Evolutionary conservation across 1,140 invertebrate species (phyloP).

Genomic region (Drosophila eugracilis): DNA sequence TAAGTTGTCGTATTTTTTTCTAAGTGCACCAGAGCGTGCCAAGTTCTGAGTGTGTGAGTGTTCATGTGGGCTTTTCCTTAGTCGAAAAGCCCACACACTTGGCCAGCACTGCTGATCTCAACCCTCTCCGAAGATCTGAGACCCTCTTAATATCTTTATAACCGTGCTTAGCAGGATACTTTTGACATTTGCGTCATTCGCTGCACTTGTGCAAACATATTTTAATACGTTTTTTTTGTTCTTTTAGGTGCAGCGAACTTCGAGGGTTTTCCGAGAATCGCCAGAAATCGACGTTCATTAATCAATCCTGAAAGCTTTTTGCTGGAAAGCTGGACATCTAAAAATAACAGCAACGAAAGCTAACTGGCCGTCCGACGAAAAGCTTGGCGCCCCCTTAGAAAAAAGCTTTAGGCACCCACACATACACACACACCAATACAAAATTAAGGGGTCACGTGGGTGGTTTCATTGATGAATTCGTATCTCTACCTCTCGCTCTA

Average conservation of each 20-base stretch:
- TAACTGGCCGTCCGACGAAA: constrained; percentile 20
- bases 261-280: constrained; percentile 25
- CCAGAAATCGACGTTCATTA: neutral
- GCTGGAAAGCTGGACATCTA: constrained; percentile 36
- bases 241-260: neutral
- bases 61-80: constrained; percentile 44
- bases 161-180: neutral
- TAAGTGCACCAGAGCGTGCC: constrained; percentile 1
- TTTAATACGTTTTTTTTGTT: neutral
- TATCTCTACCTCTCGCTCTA: constrained; percentile 14
- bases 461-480: constrained; percentile 83
- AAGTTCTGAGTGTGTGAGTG: constrained; percentile 15
- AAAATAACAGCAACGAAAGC: constrained; percentile 63
- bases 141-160: neutral
- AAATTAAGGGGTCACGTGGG: constrained; percentile 50
- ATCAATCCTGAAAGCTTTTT: constrained; percentile 54
- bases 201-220: constrained; percentile 17
- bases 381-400: constrained; percentile 16
- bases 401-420: constrained; percentile 45
- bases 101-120: constrained; percentile 48
- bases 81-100: constrained; percentile 31
- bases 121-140: constrained; percentile 4
- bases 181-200: constrained; percentile 49
- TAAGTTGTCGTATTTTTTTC: neutral
- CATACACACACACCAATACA: neutral